phyloP scores from a whole-genome alignment of 2,113 vertebrate genomes.

The Tichodroma muraria region DNA sequence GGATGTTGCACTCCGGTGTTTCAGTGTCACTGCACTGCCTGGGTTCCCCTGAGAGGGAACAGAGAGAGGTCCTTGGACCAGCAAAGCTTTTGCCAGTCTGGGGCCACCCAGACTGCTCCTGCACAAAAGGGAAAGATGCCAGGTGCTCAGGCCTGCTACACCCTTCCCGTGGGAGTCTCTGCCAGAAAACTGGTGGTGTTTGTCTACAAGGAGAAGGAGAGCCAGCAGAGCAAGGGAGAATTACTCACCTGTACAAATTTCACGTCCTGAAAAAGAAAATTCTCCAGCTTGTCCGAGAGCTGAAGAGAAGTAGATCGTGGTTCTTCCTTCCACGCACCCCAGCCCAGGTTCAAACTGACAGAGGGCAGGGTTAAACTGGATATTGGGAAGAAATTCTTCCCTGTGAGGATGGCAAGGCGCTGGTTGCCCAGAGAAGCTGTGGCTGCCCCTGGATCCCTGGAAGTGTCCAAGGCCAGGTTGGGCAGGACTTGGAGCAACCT shows the following conservation, averaged over 20 bases:
- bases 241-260: neutral
- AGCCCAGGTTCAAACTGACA: neutral
- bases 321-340: neutral
- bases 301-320: neutral
- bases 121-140: neutral
- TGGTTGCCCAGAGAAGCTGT: neutral
- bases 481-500: neutral
- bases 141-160: neutral
- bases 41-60: neutral
- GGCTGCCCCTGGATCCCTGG: neutral
- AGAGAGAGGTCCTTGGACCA: neutral
- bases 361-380: neutral
- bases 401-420: accelerated
- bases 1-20: neutral
- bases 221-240: neutral
- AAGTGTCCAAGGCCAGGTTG: neutral
- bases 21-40: neutral
- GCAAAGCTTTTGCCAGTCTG: neutral
- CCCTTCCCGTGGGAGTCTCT: neutral
- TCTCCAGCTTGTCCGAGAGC: neutral
- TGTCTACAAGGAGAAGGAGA: neutral
- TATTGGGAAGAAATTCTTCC: neutral
- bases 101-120: neutral
- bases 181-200: neutral
- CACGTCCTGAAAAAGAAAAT: neutral